Evolutionary conservation across 2,888 invertebrate genomes (phyloP).

Genomic region (Acrobasis suavella): DNA sequence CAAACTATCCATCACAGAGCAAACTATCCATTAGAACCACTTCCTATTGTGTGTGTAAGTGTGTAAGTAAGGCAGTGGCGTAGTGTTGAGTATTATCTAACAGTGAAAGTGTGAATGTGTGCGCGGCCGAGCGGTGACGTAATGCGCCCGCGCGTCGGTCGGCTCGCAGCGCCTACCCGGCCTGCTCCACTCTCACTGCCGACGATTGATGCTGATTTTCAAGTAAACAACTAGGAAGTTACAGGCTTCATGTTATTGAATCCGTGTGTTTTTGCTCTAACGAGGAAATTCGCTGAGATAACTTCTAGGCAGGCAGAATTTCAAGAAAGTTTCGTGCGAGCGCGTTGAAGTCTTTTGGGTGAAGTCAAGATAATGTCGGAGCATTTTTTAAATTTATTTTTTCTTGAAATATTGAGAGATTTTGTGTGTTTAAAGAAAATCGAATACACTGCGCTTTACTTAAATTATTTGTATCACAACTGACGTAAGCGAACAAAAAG

Average conservation of each 20-base stretch:
- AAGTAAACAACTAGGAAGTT: conserved; percentile 69
- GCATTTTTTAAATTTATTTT: background rate
- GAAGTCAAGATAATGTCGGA: conserved; percentile 17
- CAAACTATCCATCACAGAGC: conserved; percentile 41
- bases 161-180: conserved; percentile 46
- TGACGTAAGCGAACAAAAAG: background rate
- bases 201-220: conserved; percentile 60
- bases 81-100: conserved; percentile 75
- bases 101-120: conserved; percentile 79
- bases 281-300: conserved; percentile 14
- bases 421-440: background rate
- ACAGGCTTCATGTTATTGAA: conserved; percentile 54
- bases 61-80: conserved; percentile 77
- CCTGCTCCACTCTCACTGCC: conserved; percentile 67
- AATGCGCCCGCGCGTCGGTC: conserved; percentile 44
- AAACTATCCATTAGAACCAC: conserved; percentile 56
- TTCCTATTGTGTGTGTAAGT: conserved; percentile 73
- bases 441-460: background rate
- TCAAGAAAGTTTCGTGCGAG: conserved; percentile 30
- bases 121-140: conserved; percentile 65
- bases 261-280: conserved; percentile 34
- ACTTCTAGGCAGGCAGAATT: conserved; percentile 25
- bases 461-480: background rate
- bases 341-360: conserved; percentile 55
- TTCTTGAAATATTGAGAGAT: background rate